These are phyloP conservation scores for Apodemia mormo DNA, from an alignment of 2,888 invertebrate genomes.

Conservation along the genomic window DNA sequence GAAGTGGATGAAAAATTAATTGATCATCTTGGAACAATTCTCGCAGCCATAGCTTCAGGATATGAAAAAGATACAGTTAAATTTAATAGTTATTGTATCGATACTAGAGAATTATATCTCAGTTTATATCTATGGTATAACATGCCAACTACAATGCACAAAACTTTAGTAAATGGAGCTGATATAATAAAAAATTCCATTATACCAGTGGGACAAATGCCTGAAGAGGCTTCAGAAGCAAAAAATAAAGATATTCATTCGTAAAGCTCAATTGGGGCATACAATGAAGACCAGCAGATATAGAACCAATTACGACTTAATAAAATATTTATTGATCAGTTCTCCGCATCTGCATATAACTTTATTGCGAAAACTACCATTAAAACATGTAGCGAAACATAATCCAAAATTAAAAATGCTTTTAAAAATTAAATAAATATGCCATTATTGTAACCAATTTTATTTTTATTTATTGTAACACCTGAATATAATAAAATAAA, in stretches of 20 bases:
- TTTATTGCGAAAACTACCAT: neutral
- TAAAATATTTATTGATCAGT: conserved; percentile 6
- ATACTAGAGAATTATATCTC: conserved; percentile 2
- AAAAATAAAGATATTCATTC: neutral
- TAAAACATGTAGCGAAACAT: neutral
- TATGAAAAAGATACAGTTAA: conserved; percentile 5
- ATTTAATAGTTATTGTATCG: neutral
- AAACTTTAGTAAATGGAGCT: conserved; percentile 2
- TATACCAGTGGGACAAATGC: neutral
- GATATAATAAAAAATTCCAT: neutral
- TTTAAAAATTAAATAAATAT: neutral
- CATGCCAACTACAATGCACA: neutral
- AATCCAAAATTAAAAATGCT: conserved; percentile 7
- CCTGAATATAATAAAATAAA: too few species aligned
- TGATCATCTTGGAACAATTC: neutral
- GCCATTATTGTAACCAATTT: neutral
- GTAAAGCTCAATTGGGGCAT: neutral
- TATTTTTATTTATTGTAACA: conserved; percentile 1
- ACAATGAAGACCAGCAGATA: neutral
- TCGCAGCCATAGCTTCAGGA: neutral
- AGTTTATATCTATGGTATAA: conserved; percentile 4
- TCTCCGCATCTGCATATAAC: neutral
- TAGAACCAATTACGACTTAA: neutral
- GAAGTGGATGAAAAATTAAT: conserved; percentile 7
- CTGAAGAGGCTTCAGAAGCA: neutral